These are phyloP conservation scores for Rhagonycha lutea DNA, from an alignment of 2,888 invertebrate species.

Conservation along the genomic window DNA sequence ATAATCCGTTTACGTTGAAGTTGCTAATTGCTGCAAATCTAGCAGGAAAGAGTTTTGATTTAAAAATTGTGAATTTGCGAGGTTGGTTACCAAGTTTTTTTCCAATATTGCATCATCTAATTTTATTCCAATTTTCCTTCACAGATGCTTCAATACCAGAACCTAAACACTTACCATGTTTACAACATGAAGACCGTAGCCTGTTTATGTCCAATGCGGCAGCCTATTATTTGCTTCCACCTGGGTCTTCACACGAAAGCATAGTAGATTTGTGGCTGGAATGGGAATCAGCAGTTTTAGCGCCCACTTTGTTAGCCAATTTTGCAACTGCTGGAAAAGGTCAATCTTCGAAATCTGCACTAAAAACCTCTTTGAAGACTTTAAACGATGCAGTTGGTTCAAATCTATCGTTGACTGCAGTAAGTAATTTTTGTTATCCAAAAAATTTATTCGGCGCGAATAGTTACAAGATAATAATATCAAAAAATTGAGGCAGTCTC, in stretches of 20 bases:
- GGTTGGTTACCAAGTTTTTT: conserved; percentile 53
- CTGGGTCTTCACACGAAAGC: conserved; percentile 47
- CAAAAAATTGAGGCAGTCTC: background rate
- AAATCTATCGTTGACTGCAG: conserved; percentile 64
- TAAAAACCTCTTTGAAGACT: conserved; percentile 61
- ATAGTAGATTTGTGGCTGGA: conserved; percentile 64
- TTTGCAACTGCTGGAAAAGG: conserved; percentile 57
- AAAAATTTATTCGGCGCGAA: background rate
- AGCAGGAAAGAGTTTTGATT: conserved; percentile 61
- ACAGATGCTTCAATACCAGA: conserved; percentile 47
- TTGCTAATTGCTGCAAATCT: conserved; percentile 71
- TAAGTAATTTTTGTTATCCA: conserved; percentile 47
- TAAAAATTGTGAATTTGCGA: conserved; percentile 64
- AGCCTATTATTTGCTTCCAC: conserved; percentile 65
- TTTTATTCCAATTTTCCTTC: conserved; percentile 1
- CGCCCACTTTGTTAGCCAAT: conserved; percentile 61
- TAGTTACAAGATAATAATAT: background rate
- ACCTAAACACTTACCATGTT: conserved; percentile 66
- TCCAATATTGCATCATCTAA: background rate
- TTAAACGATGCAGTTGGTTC: conserved; percentile 60
- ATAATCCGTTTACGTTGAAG: conserved; percentile 78
- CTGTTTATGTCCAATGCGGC: conserved; percentile 76
- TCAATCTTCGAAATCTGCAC: conserved; percentile 61
- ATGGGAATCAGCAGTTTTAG: conserved; percentile 66
- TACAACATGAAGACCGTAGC: conserved; percentile 64